These are phyloP conservation scores for Thyatira batis DNA, from an alignment of 2,888 invertebrate species.

Conservation along the genomic window DNA sequence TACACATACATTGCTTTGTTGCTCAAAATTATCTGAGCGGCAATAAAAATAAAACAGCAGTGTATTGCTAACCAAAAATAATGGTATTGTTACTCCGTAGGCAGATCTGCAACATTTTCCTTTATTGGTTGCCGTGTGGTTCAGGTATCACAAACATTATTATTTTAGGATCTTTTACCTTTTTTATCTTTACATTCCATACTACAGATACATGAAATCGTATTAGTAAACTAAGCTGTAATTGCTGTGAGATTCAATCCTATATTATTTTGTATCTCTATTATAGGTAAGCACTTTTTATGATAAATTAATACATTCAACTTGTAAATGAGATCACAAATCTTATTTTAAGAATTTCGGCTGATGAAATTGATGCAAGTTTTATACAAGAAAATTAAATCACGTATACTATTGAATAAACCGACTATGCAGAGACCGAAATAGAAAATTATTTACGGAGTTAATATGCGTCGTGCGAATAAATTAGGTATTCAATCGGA, in stretches of 20 bases:
- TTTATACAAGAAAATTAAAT: too few relatives aligned
- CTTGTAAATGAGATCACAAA: too few relatives aligned
- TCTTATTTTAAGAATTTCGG: too few relatives aligned
- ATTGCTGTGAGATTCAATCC: too few relatives aligned
- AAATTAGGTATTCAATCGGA: neutral
- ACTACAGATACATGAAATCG: too few relatives aligned
- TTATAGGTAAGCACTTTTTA: too few relatives aligned
- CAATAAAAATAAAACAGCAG: constrained; percentile 37
- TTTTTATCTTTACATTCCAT: too few relatives aligned
- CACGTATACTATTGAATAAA: too few relatives aligned
- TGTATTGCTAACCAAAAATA: constrained; percentile 46
- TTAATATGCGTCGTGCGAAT: neutral
- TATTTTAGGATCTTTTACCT: neutral
- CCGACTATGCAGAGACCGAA: neutral
- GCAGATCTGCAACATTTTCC: constrained; percentile 61
- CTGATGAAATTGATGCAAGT: too few relatives aligned
- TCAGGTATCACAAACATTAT: constrained; percentile 49
- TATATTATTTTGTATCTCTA: neutral
- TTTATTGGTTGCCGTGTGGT: constrained; percentile 54
- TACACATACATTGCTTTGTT: constrained; percentile 44
- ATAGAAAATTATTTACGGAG: neutral
- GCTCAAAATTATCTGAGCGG: constrained; percentile 6
- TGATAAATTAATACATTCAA: too few relatives aligned
- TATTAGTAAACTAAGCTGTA: too few relatives aligned
- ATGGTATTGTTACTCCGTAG: constrained; percentile 52